These are phyloP conservation scores for Turritopsis rubra DNA, from an alignment of 30 jellyfish, hydroid and myxozoan species.

Conservation along the genomic window DNA sequence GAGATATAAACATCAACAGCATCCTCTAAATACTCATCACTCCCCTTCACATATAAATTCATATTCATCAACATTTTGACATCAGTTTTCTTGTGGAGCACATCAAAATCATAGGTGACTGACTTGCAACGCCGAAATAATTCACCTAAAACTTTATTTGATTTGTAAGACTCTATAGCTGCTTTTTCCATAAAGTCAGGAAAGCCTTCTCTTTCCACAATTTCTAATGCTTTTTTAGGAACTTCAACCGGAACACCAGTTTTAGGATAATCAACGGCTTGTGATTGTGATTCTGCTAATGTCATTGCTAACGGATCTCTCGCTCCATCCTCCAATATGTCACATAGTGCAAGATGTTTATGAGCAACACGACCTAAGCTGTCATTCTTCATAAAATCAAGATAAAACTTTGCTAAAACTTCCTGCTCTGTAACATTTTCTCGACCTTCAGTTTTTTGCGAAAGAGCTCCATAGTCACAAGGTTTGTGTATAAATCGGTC, in stretches of 20 bases:
- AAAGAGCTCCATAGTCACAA: slow-evolving; percentile 37
- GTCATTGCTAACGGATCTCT: slow-evolving; percentile 58
- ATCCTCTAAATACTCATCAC: slow-evolving; percentile 35
- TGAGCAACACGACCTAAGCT: slow-evolving; percentile 72
- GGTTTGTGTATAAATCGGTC: slow-evolving; percentile 3
- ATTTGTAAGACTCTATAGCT: slow-evolving; percentile 19
- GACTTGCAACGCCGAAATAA: slow-evolving; percentile 68
- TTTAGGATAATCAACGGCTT: slow-evolving; percentile 81
- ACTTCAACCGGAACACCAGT: slow-evolving; percentile 68
- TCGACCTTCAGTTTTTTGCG: slow-evolving; percentile 21
- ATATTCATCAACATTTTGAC: slow-evolving; percentile 26
- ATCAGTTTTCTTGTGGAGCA: slow-evolving; percentile 23
- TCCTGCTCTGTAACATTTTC: slow-evolving; percentile 22
- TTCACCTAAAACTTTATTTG: slow-evolving; percentile 56
- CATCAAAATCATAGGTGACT: slow-evolving; percentile 47
- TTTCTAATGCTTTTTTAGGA: slow-evolving; percentile 38
- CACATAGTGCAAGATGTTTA: slow-evolving; percentile 60
- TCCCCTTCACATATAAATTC: slow-evolving; percentile 49
- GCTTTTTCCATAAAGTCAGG: slow-evolving; percentile 86
- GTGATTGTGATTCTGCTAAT: slow-evolving; percentile 64
- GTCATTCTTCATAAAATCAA: slow-evolving; percentile 38
- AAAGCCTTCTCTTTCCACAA: slow-evolving; percentile 31
- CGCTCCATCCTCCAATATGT: slow-evolving; percentile 56
- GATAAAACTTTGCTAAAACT: slow-evolving; percentile 39
- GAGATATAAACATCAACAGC: slow-evolving; percentile 36